Percentiles rank a stretch among this genome's conserved stretches.
These are phyloP conservation scores for Grammomys surdaster DNA, from an alignment of 2,113 vertebrate species.

Conservation along the genomic window DNA sequence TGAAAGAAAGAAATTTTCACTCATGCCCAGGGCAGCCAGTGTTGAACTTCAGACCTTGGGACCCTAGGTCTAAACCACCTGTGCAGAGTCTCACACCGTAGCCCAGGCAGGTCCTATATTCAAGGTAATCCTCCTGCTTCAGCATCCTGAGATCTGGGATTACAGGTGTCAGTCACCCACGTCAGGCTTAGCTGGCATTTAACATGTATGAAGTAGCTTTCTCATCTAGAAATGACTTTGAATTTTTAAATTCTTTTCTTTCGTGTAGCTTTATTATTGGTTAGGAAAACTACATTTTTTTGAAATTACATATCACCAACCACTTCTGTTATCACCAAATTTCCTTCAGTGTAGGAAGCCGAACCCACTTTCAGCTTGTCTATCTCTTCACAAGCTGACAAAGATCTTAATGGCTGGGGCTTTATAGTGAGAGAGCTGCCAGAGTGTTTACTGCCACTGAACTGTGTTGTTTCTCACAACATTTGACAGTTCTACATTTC, in stretches of 20 bases:
- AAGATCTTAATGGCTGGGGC: background rate
- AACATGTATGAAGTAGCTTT: background rate
- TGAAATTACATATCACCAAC: background rate
- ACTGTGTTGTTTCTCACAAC: background rate
- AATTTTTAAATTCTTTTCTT: constrained; percentile 27
- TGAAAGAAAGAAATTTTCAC: background rate
- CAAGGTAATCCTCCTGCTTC: background rate
- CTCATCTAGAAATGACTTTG: background rate
- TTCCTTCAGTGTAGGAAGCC: no score
- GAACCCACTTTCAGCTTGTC: background rate
- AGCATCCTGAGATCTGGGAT: background rate
- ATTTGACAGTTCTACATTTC: background rate
- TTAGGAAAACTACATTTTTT: constrained; percentile 4
- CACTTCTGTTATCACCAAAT: background rate
- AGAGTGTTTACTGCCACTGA: background rate
- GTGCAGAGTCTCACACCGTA: background rate
- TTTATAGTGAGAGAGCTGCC: background rate
- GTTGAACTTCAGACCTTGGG: background rate
- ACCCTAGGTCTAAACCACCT: background rate
- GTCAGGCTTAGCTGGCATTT: background rate
- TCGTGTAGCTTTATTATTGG: background rate
- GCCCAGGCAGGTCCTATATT: no score
- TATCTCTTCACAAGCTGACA: background rate
- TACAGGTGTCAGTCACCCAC: background rate
- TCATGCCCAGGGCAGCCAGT: background rate